Evolutionary conservation across 2,888 invertebrate species (phyloP), one percentile per base, ranked within the genome.

Genomic region (Venusia cambrica): DNA sequence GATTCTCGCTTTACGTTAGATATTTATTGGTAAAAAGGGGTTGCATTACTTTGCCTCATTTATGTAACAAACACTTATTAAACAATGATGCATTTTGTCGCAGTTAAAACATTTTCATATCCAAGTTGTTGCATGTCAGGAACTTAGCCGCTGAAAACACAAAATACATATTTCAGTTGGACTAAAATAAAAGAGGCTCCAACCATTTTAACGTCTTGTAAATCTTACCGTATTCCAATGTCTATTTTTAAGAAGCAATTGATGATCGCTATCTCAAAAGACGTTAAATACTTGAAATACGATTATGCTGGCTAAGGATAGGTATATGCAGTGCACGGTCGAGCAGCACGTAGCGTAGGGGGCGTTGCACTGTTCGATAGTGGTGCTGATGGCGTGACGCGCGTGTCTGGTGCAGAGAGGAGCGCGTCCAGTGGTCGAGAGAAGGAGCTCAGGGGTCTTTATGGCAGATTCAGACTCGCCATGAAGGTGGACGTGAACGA

Each of bases 351-450:
- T 37, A 34, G 18, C n/a, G n/a, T n/a, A n/a, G 28, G 33, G 21
- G 40, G 26, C 24, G 38, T 37, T 30, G 46, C 54, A 48, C 49
- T 45, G n/a, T 47, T 53, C 57, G 47, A 51, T 57, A 61, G 52
- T 57, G 58, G 59, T 57, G 65, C 59, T 67, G 68, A 66, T 62
- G 65, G 64, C 58, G 63, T 72, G 65, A 47, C 61, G 59, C 64
- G 61, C 73, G 65, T 74, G 57, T 77, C 72, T 75, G 72, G 74
- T 76, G 70, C 76, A 76, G 78, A 73, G 56, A 64, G 73, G 63
- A 62, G 73, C 52, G 47, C 46, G 54, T 55, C 47, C 58, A 45
- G 64, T 58, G 60, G 61, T 52, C 58, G 56, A 56, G 49, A 56
- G 55, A 50, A 56, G 59, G 52, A 57, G 51, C 51, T 51, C 52